These are phyloP conservation scores for Otus sunia DNA, from an alignment of 2,113 vertebrate species.

Conservation along the genomic window DNA sequence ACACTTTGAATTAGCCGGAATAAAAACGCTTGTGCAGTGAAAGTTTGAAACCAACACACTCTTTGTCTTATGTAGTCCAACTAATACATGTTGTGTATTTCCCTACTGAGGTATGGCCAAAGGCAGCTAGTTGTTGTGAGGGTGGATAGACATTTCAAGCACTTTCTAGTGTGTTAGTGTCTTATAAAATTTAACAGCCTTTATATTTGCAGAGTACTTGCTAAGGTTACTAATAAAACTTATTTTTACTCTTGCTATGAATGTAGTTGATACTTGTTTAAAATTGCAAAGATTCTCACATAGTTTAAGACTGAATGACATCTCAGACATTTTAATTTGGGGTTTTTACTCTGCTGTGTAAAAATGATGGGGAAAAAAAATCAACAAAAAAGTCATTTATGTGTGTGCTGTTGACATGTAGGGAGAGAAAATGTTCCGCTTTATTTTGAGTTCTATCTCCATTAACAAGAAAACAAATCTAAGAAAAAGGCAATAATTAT, in stretches of 20 bases:
- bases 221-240: not conserved
- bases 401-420: not conserved
- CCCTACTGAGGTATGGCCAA: not conserved
- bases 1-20: slow-evolving; percentile 65
- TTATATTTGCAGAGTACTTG: not conserved
- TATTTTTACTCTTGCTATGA: not conserved
- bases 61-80: slow-evolving; percentile 4
- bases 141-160: not conserved
- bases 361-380: not conserved
- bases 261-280: not conserved
- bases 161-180: not conserved
- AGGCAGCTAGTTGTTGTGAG: not conserved
- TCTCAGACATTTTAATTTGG: not conserved
- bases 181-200: slow-evolving; percentile 10
- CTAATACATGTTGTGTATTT: not conserved
- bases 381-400: not conserved
- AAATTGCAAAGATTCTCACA: not conserved
- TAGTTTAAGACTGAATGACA: not conserved
- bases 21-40: slow-evolving; percentile 10
- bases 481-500: not conserved
- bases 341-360: not conserved
- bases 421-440: not conserved
- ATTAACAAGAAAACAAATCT: not conserved
- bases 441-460: not conserved
- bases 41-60: not conserved